Percentiles rank a stretch among this genome's conserved stretches.
Evolutionary conservation across 2,113 vertebrate species (phyloP).

Genomic region (Chloropsis cyanopogon): DNA sequence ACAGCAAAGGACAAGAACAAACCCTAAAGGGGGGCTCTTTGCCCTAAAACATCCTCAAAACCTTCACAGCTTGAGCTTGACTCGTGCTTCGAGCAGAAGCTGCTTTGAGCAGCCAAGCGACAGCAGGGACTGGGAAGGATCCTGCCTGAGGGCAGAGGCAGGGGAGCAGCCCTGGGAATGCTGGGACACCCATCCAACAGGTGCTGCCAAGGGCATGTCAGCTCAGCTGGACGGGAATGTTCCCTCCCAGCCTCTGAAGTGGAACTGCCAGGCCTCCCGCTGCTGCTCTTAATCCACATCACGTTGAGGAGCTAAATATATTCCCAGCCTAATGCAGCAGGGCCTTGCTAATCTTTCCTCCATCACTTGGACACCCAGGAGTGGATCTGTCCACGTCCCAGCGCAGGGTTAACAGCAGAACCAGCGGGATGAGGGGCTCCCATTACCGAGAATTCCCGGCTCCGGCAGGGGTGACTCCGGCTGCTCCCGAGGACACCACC

Average conservation of each 20-base stretch:
- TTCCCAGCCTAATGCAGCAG: neutral
- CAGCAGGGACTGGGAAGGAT: neutral
- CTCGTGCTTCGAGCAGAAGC: fast-evolving
- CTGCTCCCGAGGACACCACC: neutral
- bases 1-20: neutral
- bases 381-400: neutral
- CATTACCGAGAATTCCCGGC: neutral
- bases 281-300: conserved; percentile 28
- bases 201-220: neutral
- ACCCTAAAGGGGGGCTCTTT: neutral
- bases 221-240: neutral
- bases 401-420: neutral
- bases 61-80: fast-evolving
- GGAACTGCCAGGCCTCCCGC: conserved; percentile 24
- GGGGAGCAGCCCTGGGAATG: neutral
- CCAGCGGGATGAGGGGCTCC: neutral
- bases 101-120: neutral
- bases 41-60: neutral
- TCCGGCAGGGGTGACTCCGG: neutral
- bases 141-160: neutral
- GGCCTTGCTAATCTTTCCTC: conserved; percentile 30
- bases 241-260: conserved; percentile 2
- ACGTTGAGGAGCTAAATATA: conserved; percentile 40
- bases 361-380: neutral
- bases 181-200: neutral